Conservation (phyloP, 1,140 invertebrate genomes). For the Cyclargus thomasi region DNA sequence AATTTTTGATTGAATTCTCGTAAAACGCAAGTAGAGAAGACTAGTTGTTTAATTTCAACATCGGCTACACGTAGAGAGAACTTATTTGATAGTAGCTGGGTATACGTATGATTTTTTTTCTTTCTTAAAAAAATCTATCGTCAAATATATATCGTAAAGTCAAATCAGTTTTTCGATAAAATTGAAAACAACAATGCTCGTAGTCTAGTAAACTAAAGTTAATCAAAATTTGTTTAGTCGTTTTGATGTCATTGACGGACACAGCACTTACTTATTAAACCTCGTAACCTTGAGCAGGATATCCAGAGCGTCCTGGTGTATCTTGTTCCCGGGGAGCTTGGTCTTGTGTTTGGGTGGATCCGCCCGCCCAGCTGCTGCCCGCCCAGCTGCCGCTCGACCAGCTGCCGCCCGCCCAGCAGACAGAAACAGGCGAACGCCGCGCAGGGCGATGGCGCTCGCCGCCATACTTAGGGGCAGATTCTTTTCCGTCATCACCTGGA, state of each 20-base stretch:
- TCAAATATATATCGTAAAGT: too few relatives aligned
- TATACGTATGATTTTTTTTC: too few relatives aligned
- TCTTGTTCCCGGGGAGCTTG: constrained; percentile 38
- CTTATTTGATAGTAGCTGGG: too few relatives aligned
- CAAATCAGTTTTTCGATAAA: too few relatives aligned
- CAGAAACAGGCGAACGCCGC: constrained; percentile 50
- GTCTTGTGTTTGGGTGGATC: constrained; percentile 22
- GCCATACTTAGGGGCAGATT: constrained; percentile 56
- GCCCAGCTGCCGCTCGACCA: constrained; percentile 38
- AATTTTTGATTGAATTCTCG: too few relatives aligned
- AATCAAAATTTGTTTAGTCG: neutral
- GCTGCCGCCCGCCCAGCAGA: constrained; percentile 44
- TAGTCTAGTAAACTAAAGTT: too few relatives aligned
- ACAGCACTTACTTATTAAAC: constrained; percentile 60
- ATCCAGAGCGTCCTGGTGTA: constrained; percentile 41
- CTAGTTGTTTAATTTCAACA: too few relatives aligned
- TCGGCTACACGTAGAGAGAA: too few relatives aligned
- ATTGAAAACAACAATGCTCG: too few relatives aligned
- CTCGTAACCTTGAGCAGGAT: constrained; percentile 40
- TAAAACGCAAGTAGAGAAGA: too few relatives aligned
- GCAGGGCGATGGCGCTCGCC: constrained; percentile 55
- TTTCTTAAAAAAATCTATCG: too few relatives aligned
- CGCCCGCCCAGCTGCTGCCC: constrained; percentile 30
- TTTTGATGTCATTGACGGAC: too few relatives aligned
- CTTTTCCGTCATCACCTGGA: constrained; percentile 36